Evolutionary conservation across 2,888 invertebrate genomes (phyloP).

Genomic region (Caenorhabditis sp.): DNA sequence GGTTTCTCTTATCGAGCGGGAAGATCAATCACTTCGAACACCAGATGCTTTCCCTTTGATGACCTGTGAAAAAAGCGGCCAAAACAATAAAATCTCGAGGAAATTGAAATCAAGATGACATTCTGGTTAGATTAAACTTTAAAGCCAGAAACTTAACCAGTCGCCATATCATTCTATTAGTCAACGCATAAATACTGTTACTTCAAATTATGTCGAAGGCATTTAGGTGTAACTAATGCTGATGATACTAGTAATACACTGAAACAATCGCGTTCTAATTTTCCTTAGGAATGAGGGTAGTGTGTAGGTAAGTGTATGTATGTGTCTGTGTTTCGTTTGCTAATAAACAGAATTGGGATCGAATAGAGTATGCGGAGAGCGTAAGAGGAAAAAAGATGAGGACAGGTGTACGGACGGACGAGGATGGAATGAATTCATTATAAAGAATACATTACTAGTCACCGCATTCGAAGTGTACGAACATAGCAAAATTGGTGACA

Average conservation of each 20-base stretch:
- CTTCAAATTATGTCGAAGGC: too few relatives aligned
- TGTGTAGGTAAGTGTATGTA: conserved; percentile 43
- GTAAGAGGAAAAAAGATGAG: conserved; percentile 41
- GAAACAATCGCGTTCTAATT: conserved; percentile 21
- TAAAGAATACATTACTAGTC: conserved; percentile 59
- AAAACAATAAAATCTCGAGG: conserved; percentile 37
- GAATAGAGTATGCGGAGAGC: conserved; percentile 41
- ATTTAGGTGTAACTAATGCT: too few relatives aligned
- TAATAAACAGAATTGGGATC: conserved; percentile 60
- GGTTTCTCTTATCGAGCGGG: conserved; percentile 41
- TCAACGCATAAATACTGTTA: too few relatives aligned
- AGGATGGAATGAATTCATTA: conserved; percentile 57
- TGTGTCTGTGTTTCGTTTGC: conserved; percentile 58
- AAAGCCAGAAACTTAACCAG: not conserved
- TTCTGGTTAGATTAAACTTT: not conserved
- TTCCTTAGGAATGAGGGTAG: conserved; percentile 21
- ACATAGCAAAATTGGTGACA: conserved; percentile 7
- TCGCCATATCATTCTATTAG: too few relatives aligned
- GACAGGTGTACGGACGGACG: conserved; percentile 59
- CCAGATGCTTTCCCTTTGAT: conserved; percentile 36
- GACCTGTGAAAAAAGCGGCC: conserved; percentile 52
- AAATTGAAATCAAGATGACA: conserved; percentile 28
- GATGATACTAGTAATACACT: conserved; percentile 1
- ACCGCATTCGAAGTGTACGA: conserved; percentile 39
- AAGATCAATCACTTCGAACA: conserved; percentile 59